Evolutionary conservation across 1,140 invertebrate genomes (phyloP).

Genomic region (Drosophila cardini): DNA sequence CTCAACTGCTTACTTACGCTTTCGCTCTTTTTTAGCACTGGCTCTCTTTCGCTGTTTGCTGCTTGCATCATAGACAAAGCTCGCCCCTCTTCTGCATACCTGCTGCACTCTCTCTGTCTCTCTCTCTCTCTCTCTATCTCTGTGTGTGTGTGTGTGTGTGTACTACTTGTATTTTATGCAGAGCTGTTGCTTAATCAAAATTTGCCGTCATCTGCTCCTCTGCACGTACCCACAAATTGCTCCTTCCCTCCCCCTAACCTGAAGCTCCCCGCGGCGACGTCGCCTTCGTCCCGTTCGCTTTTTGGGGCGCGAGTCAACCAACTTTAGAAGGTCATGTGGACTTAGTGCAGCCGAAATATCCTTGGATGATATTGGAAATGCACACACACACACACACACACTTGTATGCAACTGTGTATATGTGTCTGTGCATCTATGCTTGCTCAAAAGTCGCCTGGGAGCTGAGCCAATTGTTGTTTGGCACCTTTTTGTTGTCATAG

Average conservation of each 20-base stretch:
- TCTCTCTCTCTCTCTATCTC: constrained; percentile 3
- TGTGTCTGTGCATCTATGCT: constrained; percentile 54
- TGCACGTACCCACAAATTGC: not conserved
- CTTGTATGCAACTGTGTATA: constrained; percentile 6
- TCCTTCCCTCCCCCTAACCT: not conserved
- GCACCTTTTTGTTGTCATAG: constrained; percentile 47
- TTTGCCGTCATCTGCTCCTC: constrained; percentile 19
- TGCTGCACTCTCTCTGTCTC: constrained; percentile 3
- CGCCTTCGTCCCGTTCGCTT: constrained; percentile 25
- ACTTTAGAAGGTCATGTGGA: constrained; percentile 83
- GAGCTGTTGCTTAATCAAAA: constrained; percentile 40
- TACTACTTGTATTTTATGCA: constrained; percentile 39
- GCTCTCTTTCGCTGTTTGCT: not conserved
- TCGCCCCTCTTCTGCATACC: constrained; percentile 6
- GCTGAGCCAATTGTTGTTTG: constrained; percentile 53
- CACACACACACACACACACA: constrained; percentile 43
- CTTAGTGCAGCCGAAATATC: constrained; percentile 77
- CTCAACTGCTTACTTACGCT: constrained; percentile 7
- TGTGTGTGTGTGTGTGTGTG: constrained; percentile 1
- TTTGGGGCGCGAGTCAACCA: constrained; percentile 73
- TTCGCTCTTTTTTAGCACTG: constrained; percentile 7
- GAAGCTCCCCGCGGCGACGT: constrained; percentile 1
- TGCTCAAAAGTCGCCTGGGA: constrained; percentile 51
- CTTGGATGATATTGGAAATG: constrained; percentile 79
- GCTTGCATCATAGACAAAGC: constrained; percentile 48